Evolutionary conservation across 2,113 vertebrate genomes (phyloP), one percentile per base, ranked within the genome.

Genomic region (Amphilophus citrinellus): DNA sequence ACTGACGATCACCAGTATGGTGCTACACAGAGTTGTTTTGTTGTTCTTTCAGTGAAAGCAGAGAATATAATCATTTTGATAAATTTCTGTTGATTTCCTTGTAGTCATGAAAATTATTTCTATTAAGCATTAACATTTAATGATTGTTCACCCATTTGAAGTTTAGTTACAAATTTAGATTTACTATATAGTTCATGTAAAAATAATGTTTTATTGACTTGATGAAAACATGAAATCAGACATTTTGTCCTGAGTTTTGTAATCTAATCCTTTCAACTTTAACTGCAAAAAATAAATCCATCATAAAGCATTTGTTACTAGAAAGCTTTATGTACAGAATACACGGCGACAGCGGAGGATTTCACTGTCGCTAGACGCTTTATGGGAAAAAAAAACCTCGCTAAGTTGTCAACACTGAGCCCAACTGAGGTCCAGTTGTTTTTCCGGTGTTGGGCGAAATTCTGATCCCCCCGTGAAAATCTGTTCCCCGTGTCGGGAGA

Each of bases 1-100:
- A 62, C 39, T 78, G n/a, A 79, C 2, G 24, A 15, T 15, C 2
- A 14, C 27, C 17, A 17, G 0, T 18, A 7, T 30, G 61, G n/a
- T 37, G 0, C 32, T 39, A 32, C 60, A 35, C 60, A 18, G 30
- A 63, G 35, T 39, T 22, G 22, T 22, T 22, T 22, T 22, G 22
- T 2, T 65, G 0, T 3, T 65, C 3, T 2, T 24, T 65, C 62
- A 24, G 37, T 65, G 20, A 65, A 5, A 42, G 20, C 3, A n/a
- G 24, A 9, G 20, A n/a, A 13, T n/a, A 18, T 63, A 39, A 39
- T 63, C 61, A 39, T 8, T 63, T 63, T n/a, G 11, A 50, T 3
- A 3, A 30, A 30, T 39, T 39, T 3, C 18, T 62, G 10, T 0
- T 7, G 10, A 63, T 0, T 42, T 65, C 0, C 1, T 42, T 8